A percentile compares a stretch with the other conserved stretches of the same genome.
phyloP scores from a whole-genome alignment of 2,797 vertebrate species.

The Anguilla marmorata region DNA sequence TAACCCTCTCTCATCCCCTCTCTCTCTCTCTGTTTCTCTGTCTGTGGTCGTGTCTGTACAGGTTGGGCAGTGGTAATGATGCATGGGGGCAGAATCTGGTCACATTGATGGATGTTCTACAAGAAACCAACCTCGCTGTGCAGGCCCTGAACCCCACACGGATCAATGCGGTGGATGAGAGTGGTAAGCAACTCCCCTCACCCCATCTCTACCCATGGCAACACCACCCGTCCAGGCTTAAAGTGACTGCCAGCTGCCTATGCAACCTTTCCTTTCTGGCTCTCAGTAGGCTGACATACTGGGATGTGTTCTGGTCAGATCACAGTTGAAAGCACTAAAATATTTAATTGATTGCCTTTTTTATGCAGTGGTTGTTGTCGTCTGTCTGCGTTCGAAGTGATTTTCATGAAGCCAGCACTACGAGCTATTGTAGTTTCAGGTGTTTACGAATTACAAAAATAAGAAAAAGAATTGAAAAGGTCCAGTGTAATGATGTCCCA shows the following conservation, averaged over 20 bases:
- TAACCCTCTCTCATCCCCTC: slow-evolving; percentile 29
- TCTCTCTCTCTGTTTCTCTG: not conserved
- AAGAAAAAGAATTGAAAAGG: slow-evolving; percentile 8
- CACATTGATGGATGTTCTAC: slow-evolving; percentile 96
- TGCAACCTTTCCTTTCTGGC: not conserved
- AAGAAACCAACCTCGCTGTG: slow-evolving; percentile 87
- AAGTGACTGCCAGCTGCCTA: not conserved
- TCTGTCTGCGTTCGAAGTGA: slow-evolving; percentile 18
- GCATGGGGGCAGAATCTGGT: slow-evolving; percentile 80
- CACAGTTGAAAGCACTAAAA: slow-evolving; percentile 29
- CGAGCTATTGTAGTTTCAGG: slow-evolving; percentile 23
- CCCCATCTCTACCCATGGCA: not conserved
- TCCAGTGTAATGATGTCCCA: slow-evolving; percentile 1
- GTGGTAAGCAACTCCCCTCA: slow-evolving; percentile 76
- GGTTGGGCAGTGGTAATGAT: slow-evolving; percentile 82
- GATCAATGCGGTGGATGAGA: slow-evolving; percentile 83
- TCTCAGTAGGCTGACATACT: not conserved
- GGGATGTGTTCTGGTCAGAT: slow-evolving; percentile 24
- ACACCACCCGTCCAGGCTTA: not conserved
- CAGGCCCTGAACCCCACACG: slow-evolving; percentile 83
- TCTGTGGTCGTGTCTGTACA: slow-evolving; percentile 63
- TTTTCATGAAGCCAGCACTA: slow-evolving; percentile 14
- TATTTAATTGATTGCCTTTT: slow-evolving; percentile 32
- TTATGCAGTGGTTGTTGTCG: slow-evolving; percentile 5
- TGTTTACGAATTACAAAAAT: slow-evolving; percentile 10